Evolutionary conservation across 2,113 vertebrate genomes (phyloP), one percentile per base, ranked within the genome.

Genomic region (Sinosuthora webbiana): DNA sequence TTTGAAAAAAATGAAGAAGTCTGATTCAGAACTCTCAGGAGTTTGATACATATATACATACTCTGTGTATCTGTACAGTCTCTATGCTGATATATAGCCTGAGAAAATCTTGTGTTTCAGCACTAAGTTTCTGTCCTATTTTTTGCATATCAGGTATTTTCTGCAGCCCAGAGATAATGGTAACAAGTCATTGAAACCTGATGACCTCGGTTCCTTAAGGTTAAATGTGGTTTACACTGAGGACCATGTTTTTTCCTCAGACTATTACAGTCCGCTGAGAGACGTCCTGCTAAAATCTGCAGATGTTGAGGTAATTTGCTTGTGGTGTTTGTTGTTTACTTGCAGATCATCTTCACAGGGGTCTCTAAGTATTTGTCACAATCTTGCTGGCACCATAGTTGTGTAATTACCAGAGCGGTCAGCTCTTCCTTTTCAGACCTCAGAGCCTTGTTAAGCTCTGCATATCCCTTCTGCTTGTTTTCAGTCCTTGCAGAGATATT

Each of bases 221-320:
- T 94, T 99, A 88, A 99, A 99, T 78, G 99, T 99, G 50, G 98
- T 99, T 97, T 99, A 99, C 98, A 99, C 99, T 1, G 99, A 99
- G 91, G 99, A 99, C 96, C 99, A 99, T 19, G 99, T 99, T 89
- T 99, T 99, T 97, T 98, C 98, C 60, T 98, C 99, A 3, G 98
- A 99, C 71, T 98, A 98, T 97, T 99, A 99, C 96, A 98, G 98
- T 44, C 98, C 98, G 0, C 99, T 99, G 91, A 97, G 99, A 95
- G 99, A 99, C 18, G 98, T 99, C 80, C 97, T 99, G 86, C 94
- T 99, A 87, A 98, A 98, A 94, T 99, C 99, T 30, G 98, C 99
- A 13, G 98, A 99, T 24, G 98, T 98, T 15, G 98, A 99, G 99
- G 99, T 99, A 94, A 97, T 86, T 93, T 89, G 33, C 52, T 94